Percentiles rank a stretch among this genome's conserved stretches.
Evolutionary conservation across 2,797 vertebrate species (phyloP).

Genomic region (Scolopax bukidnonensis): DNA sequence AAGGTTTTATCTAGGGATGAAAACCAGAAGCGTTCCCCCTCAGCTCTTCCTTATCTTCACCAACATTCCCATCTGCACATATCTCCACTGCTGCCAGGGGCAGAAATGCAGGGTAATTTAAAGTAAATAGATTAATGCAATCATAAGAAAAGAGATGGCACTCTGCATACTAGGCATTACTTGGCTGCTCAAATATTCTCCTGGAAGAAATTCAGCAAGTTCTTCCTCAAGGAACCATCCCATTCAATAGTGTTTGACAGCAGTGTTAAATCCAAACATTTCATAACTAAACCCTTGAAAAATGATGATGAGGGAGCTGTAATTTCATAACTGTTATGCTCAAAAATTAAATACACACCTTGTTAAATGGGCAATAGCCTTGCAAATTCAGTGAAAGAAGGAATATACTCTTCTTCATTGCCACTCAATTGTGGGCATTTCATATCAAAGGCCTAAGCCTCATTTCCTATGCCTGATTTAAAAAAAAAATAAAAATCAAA

Average conservation of each 20-base stretch:
- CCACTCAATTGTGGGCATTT: neutral
- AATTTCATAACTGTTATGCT: neutral
- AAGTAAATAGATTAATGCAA: neutral
- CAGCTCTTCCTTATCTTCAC: neutral
- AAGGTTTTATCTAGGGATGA: neutral
- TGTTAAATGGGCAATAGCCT: neutral
- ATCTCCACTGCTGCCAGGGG: neutral
- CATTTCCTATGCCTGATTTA: neutral
- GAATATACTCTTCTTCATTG: neutral
- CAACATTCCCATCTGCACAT: neutral
- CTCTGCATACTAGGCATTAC: neutral
- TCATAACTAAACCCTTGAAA: neutral
- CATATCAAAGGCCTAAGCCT: neutral
- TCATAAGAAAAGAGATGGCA: neutral
- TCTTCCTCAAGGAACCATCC: conserved; percentile 4
- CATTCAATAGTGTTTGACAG: neutral
- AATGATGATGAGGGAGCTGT: neutral
- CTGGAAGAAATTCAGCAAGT: neutral
- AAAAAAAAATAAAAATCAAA: neutral
- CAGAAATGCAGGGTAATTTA: neutral
- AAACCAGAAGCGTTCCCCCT: neutral
- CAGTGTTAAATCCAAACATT: neutral
- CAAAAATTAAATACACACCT: conserved; percentile 9
- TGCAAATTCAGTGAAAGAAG: neutral
- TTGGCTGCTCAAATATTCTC: neutral